A percentile compares a stretch with the other conserved stretches of the same genome.
These are phyloP conservation scores for Catharus bicknelli DNA, from an alignment of 2,113 vertebrate genomes.

Conservation along the genomic window DNA sequence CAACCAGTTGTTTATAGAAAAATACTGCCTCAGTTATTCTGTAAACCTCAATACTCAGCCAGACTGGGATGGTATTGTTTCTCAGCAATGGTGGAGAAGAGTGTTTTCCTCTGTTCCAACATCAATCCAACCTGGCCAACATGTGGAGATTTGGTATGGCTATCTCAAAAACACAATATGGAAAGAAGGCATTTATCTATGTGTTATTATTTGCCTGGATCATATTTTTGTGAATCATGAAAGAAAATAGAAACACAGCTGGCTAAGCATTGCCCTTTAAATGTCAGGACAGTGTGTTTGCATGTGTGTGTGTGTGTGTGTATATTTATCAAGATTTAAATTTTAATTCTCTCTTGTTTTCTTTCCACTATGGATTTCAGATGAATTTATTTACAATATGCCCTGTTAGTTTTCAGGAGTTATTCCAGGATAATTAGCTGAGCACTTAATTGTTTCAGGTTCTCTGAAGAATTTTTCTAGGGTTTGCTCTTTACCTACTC, in stretches of 20 bases:
- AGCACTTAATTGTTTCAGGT: not conserved
- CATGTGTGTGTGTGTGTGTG: not conserved
- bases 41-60: not conserved
- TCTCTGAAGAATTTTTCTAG: not conserved
- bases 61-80: not conserved
- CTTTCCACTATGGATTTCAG: not conserved
- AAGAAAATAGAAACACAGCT: slow-evolving; percentile 29
- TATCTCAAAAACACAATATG: not conserved
- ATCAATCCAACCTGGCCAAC: not conserved
- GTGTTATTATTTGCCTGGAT: slow-evolving; percentile 8
- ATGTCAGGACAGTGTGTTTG: slow-evolving; percentile 19
- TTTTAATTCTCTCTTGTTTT: slow-evolving; percentile 10
- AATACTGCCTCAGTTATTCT: not conserved
- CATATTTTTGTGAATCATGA: not conserved
- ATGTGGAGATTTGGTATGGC: not conserved
- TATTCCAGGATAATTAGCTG: not conserved
- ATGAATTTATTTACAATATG: not conserved
- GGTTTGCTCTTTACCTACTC: not conserved
- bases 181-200: not conserved
- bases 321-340: slow-evolving; percentile 21
- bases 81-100: not conserved
- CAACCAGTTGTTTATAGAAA: not conserved
- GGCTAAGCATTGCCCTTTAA: slow-evolving; percentile 40
- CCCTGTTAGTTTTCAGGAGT: not conserved
- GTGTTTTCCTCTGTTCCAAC: not conserved